Evolutionary conservation across 1,140 invertebrate species (phyloP).

Genomic region (Trichomalopsis sarcophagae): DNA sequence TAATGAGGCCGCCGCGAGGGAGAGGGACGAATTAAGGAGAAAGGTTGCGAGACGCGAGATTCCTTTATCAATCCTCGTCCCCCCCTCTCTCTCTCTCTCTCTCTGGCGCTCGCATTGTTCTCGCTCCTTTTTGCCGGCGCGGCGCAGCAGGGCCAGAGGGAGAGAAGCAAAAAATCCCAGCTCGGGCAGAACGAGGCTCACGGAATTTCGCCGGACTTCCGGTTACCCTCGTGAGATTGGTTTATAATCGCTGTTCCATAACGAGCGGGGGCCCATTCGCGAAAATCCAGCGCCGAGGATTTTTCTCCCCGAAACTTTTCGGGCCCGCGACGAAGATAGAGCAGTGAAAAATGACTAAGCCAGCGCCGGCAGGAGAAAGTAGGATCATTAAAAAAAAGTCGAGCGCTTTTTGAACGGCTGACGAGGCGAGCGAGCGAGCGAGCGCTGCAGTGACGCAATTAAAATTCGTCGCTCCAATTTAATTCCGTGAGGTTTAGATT

Average conservation of each 20-base stretch:
- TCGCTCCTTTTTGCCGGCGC: background rate
- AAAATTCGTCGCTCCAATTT: constrained; percentile 42
- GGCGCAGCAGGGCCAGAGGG: background rate
- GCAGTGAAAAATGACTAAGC: background rate
- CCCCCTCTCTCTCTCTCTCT: background rate
- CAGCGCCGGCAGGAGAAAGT: constrained; percentile 21
- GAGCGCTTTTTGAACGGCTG: constrained; percentile 37
- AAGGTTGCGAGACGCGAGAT: constrained; percentile 38
- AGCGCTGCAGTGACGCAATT: constrained; percentile 37
- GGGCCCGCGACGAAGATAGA: background rate
- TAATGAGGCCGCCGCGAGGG: constrained; percentile 44
- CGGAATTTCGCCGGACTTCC: background rate
- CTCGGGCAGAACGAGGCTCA: background rate
- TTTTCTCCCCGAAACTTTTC: too few relatives aligned
- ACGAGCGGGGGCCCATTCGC: too few relatives aligned
- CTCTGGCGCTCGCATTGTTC: constrained; percentile 28
- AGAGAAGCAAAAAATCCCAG: constrained; percentile 4
- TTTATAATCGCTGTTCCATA: too few relatives aligned
- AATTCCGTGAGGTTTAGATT: constrained; percentile 38
- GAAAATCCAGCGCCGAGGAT: too few relatives aligned
- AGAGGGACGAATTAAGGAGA: constrained; percentile 45
- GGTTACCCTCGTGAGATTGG: background rate
- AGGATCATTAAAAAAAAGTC: constrained; percentile 40
- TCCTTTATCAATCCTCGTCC: constrained; percentile 46
- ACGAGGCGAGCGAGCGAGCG: constrained; percentile 37